A percentile compares a stretch with the other conserved stretches of the same genome.
These are phyloP conservation scores for Calephelis virginiensis DNA, from an alignment of 1,140 invertebrate species.

Conservation along the genomic window DNA sequence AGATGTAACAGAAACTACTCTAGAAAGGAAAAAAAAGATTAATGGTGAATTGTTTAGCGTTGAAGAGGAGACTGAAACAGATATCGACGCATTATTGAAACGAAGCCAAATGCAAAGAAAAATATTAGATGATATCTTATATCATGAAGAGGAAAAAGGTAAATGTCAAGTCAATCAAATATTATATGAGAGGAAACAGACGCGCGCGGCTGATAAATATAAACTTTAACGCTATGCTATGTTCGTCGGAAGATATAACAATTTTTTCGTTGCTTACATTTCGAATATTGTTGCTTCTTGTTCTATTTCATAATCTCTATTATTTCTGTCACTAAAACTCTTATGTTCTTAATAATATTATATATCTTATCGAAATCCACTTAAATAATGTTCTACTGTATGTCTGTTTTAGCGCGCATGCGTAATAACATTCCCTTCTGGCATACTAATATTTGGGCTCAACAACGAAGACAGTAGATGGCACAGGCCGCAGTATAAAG, in stretches of 20 bases:
- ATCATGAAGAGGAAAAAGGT: conserved; percentile 80
- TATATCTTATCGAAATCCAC: not conserved
- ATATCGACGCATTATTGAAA: conserved; percentile 81
- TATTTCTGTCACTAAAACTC: conserved; percentile 1
- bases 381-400: conserved; percentile 69
- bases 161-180: conserved; percentile 71
- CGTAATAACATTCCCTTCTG: conserved; percentile 78
- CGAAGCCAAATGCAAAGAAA: conserved; percentile 84
- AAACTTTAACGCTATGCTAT: conserved; percentile 63
- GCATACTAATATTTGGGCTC: conserved; percentile 74
- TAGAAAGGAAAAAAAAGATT: conserved; percentile 57
- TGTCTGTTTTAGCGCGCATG: conserved; percentile 77
- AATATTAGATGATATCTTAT: conserved; percentile 84
- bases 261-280: conserved; percentile 39
- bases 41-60: conserved; percentile 53
- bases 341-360: not conserved
- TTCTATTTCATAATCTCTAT: conserved; percentile 47
- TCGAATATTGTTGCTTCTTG: conserved; percentile 43
- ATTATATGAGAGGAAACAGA: conserved; percentile 48
- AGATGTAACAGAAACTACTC: conserved; percentile 59
- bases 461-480: conserved; percentile 55
- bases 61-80: conserved; percentile 78
- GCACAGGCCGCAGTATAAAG: conserved; percentile 47
- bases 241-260: conserved; percentile 47
- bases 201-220: conserved; percentile 55